phyloP scores from a whole-genome alignment of 2,113 vertebrate genomes.

The Tenebrosternarchus preto region DNA sequence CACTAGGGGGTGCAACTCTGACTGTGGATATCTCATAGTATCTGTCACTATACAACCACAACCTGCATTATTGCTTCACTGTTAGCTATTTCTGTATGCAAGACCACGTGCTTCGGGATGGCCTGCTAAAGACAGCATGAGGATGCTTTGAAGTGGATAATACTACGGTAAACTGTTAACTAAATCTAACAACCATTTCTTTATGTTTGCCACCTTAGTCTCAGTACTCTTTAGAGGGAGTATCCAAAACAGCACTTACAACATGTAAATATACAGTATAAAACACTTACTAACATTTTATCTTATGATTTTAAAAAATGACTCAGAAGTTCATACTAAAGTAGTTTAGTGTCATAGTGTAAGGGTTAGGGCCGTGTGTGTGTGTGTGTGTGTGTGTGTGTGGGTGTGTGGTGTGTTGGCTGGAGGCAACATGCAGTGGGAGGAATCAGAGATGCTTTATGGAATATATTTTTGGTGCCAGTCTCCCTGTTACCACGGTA shows the following conservation, averaged over 20 bases:
- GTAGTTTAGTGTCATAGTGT: background rate
- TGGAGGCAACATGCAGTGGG: conserved; percentile 62
- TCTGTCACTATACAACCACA: background rate
- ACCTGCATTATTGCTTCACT: background rate
- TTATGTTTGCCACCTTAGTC: background rate
- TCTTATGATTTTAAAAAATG: background rate
- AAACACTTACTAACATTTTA: background rate
- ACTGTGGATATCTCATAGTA: background rate
- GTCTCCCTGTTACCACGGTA: conserved; percentile 76
- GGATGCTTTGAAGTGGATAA: background rate
- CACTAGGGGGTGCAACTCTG: conserved; percentile 24
- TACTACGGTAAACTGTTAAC: background rate
- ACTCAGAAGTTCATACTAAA: background rate
- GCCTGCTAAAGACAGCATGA: background rate
- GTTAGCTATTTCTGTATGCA: conserved; percentile 8
- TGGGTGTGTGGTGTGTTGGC: conserved; percentile 43
- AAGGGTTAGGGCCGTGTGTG: background rate
- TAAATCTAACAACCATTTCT: background rate
- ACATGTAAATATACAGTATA: background rate
- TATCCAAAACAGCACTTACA: background rate
- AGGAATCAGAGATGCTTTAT: conserved; percentile 70
- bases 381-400: conserved; percentile 8
- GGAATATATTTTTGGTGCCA: conserved; percentile 77
- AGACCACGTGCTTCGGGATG: background rate
- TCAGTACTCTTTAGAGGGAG: background rate